These are phyloP conservation scores for Uloborus diversus DNA, from an alignment of 1,140 invertebrate species.

Conservation along the genomic window DNA sequence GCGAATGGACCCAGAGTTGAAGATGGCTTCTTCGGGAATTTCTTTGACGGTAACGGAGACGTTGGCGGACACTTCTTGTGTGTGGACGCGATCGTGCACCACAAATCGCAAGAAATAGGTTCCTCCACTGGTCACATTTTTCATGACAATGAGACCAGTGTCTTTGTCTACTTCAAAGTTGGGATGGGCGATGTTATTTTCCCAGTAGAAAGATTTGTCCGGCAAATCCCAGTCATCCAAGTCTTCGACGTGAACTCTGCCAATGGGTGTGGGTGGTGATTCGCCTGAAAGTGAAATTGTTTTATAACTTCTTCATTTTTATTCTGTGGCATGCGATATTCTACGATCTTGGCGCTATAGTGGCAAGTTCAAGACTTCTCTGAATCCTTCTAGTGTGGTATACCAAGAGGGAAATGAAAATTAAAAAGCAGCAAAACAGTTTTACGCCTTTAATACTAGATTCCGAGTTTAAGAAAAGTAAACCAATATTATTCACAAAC, in stretches of 20 bases:
- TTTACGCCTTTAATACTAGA: too few species aligned
- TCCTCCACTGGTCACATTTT: slow-evolving; percentile 83
- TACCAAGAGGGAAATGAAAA: too few species aligned
- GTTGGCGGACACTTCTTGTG: slow-evolving; percentile 91
- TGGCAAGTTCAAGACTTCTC: too few species aligned
- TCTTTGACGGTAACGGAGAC: slow-evolving; percentile 92
- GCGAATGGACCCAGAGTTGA: slow-evolving; percentile 93
- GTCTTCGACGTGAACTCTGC: slow-evolving; percentile 95
- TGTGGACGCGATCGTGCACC: slow-evolving; percentile 93
- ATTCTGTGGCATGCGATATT: too few species aligned
- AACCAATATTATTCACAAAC: too few species aligned
- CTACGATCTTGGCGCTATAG: too few species aligned
- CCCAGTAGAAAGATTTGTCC: slow-evolving; percentile 96
- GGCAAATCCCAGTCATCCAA: slow-evolving; percentile 97
- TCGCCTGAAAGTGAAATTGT: slow-evolving; percentile 21
- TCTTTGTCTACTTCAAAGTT: slow-evolving; percentile 89
- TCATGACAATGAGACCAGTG: slow-evolving; percentile 95
- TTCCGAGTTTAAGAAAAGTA: too few species aligned
- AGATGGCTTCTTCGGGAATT: slow-evolving; percentile 93
- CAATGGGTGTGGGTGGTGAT: slow-evolving; percentile 89
- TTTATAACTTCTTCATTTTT: background rate
- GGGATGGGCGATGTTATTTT: slow-evolving; percentile 75
- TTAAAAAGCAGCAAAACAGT: too few species aligned
- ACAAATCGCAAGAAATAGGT: slow-evolving; percentile 83
- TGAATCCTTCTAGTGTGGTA: too few species aligned